A percentile compares a stretch with the other conserved stretches of the same genome.
Evolutionary conservation across 2,888 invertebrate species (phyloP).

Genomic region (Drosophila sordidapex): DNA sequence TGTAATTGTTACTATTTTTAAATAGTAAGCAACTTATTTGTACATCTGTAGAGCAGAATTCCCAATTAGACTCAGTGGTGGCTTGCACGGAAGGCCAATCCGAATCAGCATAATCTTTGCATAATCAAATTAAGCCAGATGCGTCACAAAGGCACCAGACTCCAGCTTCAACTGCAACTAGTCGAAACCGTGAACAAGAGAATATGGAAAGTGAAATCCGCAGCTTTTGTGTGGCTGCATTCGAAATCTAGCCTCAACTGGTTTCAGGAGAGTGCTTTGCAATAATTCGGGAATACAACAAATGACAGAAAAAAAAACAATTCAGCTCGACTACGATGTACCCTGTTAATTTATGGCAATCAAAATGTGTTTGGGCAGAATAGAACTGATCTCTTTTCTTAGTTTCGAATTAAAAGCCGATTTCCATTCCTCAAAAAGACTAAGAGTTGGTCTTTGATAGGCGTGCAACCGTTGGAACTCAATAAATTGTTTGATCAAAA

Average conservation of each 20-base stretch:
- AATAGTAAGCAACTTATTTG: slow-evolving; percentile 3
- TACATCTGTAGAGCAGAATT: slow-evolving; percentile 15
- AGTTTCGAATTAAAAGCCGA: too few species aligned
- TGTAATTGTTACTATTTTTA: neutral
- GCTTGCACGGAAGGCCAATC: slow-evolving; percentile 11
- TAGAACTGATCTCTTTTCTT: too few species aligned
- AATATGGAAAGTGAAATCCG: slow-evolving; percentile 9
- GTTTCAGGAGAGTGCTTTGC: slow-evolving; percentile 39
- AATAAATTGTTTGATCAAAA: too few species aligned
- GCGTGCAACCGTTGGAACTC: too few species aligned
- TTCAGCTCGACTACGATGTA: neutral
- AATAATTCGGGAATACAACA: slow-evolving; percentile 23
- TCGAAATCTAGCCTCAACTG: slow-evolving; percentile 11
- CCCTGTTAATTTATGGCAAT: neutral
- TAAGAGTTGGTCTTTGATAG: too few species aligned
- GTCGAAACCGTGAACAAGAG: slow-evolving; percentile 5
- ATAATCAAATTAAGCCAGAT: slow-evolving; percentile 48
- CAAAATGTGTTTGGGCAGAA: neutral
- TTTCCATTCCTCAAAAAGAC: too few species aligned
- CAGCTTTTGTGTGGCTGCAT: slow-evolving; percentile 9
- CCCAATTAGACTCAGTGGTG: slow-evolving; percentile 46
- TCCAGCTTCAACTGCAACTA: slow-evolving; percentile 19
- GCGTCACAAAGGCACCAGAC: slow-evolving; percentile 8
- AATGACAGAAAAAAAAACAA: slow-evolving; percentile 7
- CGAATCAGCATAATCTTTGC: slow-evolving; percentile 43